Percentiles rank a stretch among this genome's conserved stretches.
Evolutionary conservation across 2,797 vertebrate genomes (phyloP).

Genomic region (Spatula clypeata): DNA sequence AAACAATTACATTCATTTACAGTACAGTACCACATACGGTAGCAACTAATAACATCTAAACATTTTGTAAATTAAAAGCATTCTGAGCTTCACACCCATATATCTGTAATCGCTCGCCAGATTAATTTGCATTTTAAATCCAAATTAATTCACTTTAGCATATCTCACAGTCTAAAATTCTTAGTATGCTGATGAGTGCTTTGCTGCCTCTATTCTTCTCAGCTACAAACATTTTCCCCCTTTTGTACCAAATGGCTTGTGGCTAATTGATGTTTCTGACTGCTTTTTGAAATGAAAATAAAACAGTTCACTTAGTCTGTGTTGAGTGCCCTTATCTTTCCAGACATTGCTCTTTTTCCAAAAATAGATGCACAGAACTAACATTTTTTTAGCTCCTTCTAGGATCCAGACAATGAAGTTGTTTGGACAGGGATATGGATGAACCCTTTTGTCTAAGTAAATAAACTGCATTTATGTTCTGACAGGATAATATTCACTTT

Average conservation of each 20-base stretch:
- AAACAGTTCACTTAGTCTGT: slow-evolving; percentile 90
- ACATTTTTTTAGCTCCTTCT: slow-evolving; percentile 86
- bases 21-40: slow-evolving; percentile 80
- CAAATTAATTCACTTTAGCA: slow-evolving; percentile 99
- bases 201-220: slow-evolving; percentile 87
- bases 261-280: slow-evolving; percentile 93
- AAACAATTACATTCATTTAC: slow-evolving; percentile 87
- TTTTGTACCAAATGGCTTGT: slow-evolving; percentile 93
- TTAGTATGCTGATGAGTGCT: slow-evolving; percentile 96
- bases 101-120: slow-evolving; percentile 94
- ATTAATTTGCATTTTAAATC: slow-evolving; percentile 99
- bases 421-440: slow-evolving; percentile 96
- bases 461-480: slow-evolving; percentile 95
- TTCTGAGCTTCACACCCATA: slow-evolving; percentile 90
- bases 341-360: slow-evolving; percentile 87
- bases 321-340: slow-evolving; percentile 90
- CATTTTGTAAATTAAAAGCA: slow-evolving; percentile 89
- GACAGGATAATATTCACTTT: slow-evolving; percentile 95
- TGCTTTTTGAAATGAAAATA: slow-evolving; percentile 92
- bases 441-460: slow-evolving; percentile 97
- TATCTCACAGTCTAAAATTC: slow-evolving; percentile 94
- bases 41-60: slow-evolving; percentile 89
- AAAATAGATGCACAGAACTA: slow-evolving; percentile 87
- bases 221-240: slow-evolving; percentile 90
- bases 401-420: slow-evolving; percentile 94